Conservation (phyloP, 2,797 vertebrate species). For the Cryptoprocta ferox region DNA sequence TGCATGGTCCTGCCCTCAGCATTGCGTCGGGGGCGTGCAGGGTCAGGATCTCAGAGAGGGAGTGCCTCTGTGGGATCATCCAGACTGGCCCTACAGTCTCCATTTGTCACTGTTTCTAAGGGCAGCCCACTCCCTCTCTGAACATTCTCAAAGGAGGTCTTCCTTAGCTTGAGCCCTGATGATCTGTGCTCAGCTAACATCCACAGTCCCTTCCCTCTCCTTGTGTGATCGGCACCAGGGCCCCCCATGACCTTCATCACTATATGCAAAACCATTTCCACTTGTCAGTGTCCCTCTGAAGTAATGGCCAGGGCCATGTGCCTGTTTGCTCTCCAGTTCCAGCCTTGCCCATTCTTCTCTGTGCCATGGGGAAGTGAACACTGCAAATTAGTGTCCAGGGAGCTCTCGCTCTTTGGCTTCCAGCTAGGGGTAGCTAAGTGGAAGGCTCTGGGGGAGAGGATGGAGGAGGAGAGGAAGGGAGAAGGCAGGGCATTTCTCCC, state of each 20-base stretch:
- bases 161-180: not conserved
- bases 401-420: not conserved
- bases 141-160: not conserved
- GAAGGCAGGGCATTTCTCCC: not conserved
- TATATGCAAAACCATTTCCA: not conserved
- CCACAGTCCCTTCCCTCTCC: not conserved
- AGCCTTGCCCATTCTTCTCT: not conserved
- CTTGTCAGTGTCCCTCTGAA: not conserved
- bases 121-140: not conserved
- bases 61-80: no score
- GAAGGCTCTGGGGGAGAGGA: not conserved
- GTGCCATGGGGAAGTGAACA: not conserved
- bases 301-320: not conserved
- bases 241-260: not conserved
- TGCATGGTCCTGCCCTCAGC: accelerated
- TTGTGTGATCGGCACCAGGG: accelerated
- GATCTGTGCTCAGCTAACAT: not conserved
- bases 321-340: not conserved
- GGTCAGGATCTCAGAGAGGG: not conserved
- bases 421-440: not conserved
- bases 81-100: no score
- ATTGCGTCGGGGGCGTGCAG: not conserved
- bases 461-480: not conserved
- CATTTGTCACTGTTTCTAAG: not conserved
- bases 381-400: not conserved